Percentiles rank a stretch among this genome's conserved stretches.
Conservation (phyloP, 2,888 invertebrate species). For the Eupithecia dodoneata region DNA sequence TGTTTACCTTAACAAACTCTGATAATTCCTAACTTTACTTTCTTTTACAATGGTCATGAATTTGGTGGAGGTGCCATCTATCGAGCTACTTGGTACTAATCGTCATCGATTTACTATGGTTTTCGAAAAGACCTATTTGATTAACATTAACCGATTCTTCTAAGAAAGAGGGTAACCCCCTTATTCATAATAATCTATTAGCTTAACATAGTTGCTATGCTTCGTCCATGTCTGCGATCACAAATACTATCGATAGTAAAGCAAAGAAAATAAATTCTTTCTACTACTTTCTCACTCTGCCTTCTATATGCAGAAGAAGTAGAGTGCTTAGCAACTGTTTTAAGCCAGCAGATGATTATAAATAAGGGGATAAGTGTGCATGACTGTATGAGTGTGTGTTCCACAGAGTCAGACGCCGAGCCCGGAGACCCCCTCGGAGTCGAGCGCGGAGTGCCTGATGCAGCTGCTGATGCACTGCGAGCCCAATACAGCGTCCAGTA, state of each 20-base stretch:
- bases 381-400: neutral
- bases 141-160: neutral
- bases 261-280: too few relatives aligned
- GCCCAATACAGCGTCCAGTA: conserved; percentile 85
- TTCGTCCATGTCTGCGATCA: too few relatives aligned
- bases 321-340: neutral
- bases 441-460: conserved; percentile 85
- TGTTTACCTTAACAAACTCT: neutral
- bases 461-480: conserved; percentile 87
- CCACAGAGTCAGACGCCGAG: conserved; percentile 80
- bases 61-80: neutral
- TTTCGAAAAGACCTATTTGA: too few relatives aligned
- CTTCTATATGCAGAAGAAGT: too few relatives aligned
- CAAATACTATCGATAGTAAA: too few relatives aligned
- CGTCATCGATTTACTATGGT: neutral
- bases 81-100: neutral
- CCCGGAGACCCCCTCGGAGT: conserved; percentile 85
- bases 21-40: too few relatives aligned
- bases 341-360: neutral
- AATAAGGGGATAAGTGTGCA: neutral
- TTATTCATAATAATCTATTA: neutral
- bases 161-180: neutral
- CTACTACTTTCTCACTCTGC: too few relatives aligned
- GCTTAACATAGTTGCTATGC: neutral
- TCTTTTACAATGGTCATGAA: neutral